Conservation (phyloP, 2,888 invertebrate genomes). For the Agrotis exclamationis region DNA sequence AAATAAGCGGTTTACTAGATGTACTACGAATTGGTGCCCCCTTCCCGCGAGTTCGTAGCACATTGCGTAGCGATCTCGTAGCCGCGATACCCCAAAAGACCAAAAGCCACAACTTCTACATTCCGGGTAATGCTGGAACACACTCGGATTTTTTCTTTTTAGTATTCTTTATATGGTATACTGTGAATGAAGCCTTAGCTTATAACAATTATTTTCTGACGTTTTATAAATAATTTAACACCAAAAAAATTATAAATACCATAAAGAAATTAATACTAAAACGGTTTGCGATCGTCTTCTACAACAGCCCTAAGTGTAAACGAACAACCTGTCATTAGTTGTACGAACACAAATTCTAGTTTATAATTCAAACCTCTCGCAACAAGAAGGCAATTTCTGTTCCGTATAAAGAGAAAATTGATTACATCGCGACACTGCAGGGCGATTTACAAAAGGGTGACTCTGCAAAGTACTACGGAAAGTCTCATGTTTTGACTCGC, state of each 20-base stretch:
- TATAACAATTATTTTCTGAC: background rate
- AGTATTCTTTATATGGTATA: background rate
- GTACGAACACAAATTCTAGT: background rate
- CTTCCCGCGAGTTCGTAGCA: conserved; percentile 32
- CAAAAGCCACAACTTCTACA: background rate
- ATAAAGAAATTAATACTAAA: conserved; percentile 22
- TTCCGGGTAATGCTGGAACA: conserved; percentile 6
- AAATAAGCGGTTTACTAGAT: background rate
- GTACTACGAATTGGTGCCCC: background rate
- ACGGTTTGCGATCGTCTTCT: background rate
- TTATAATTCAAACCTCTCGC: conserved; percentile 12
- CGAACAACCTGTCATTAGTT: conserved; percentile 1
- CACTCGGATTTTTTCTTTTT: background rate
- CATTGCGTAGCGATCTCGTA: background rate
- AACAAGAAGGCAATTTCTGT: background rate
- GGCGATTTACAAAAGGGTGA: background rate
- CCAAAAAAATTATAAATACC: background rate
- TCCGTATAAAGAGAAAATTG: background rate
- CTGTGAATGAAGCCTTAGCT: background rate
- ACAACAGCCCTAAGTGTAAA: conserved; percentile 1
- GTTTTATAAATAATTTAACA: background rate
- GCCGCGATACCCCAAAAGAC: conserved; percentile 22
- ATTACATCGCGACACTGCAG: background rate
- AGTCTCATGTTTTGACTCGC: conserved; percentile 22
- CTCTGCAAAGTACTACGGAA: background rate